These are phyloP conservation scores for Trachelipus rathkii DNA, from an alignment of 1,140 invertebrate species.

Conservation along the genomic window DNA sequence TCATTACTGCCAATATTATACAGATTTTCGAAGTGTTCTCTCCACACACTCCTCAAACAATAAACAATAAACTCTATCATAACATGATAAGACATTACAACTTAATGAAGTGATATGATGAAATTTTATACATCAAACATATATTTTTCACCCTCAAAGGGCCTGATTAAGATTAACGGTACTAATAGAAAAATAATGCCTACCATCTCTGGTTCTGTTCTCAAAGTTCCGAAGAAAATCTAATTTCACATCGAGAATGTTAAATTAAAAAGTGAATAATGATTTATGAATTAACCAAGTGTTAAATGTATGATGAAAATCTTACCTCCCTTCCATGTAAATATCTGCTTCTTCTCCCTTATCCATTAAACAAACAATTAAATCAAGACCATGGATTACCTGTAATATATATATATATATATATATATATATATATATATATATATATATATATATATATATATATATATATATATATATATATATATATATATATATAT, in stretches of 20 bases:
- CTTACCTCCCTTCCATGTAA: conserved; percentile 35
- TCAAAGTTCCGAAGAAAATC: too few species aligned
- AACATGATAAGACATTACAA: too few species aligned
- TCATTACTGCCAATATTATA: too few species aligned
- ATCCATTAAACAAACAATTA: conserved; percentile 77
- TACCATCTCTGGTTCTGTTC: too few species aligned
- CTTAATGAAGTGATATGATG: too few species aligned
- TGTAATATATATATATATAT: conserved; percentile 22
- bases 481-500: background rate
- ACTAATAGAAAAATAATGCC: too few species aligned
- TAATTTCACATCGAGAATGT: too few species aligned
- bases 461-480: background rate
- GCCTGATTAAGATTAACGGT: too few species aligned
- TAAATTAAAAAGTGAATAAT: too few species aligned
- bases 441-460: background rate
- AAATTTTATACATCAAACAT: background rate
- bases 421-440: background rate
- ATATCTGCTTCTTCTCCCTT: conserved; percentile 63
- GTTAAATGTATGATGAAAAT: background rate
- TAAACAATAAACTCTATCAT: too few species aligned
- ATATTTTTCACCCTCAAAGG: background rate
- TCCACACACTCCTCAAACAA: too few species aligned
- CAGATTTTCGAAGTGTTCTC: too few species aligned
- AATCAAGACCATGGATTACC: conserved; percentile 63
- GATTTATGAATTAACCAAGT: background rate